Base-by-base conservation (phyloP, 2,888 invertebrate genomes). In the Lochmaea capreae region DNA sequence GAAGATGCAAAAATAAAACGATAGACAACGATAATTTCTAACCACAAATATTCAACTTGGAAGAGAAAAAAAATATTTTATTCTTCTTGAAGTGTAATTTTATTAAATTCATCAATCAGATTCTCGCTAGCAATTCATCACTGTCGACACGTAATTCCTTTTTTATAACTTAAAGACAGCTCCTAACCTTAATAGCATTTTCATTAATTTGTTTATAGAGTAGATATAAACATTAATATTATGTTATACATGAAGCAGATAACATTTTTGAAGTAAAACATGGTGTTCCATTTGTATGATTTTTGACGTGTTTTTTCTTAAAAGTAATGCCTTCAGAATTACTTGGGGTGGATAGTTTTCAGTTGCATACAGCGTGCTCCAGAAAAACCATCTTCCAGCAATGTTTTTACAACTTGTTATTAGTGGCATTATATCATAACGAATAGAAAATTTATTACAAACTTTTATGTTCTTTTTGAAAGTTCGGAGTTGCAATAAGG, bases 131-230 rank as follows among this genome's bases (percentile, higher is more conserved):
- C 59, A 75, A 77, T 18, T 77, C 81, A 9, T 79, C 82, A n/a
- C 71, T 84, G 71, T 82, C 82, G 26, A 83, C 81, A 10, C 77
- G 80, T 49, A 81, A 82, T 73, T 81, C 83, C 69, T 83, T 84
- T 67, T 71, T 71, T 14, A 74, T 9, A 54, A 83, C 81, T 46
- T 79, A 82, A 74, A 80, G 80, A 39, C 78, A 83, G 54, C 77
- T 83, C 54, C 78, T 83, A 46, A 83, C 80, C 78, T 82, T 83
- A 77, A 81, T 11, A 16, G 54, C 18, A 54, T 54, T 16, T 16
- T 54, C 11, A 18, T 54, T 54, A 54, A 54, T 54, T 54, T 54
- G 18, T 2, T 18, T 54, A 8, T 9, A 54, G n/a, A 16, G 54
- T 2, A 26, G 26, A n/a, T n/a, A n/a, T n/a, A n/a, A n/a, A n/a